Evolutionary conservation across 2,797 vertebrate genomes (phyloP).

Genomic region (Fringilla coelebs): DNA sequence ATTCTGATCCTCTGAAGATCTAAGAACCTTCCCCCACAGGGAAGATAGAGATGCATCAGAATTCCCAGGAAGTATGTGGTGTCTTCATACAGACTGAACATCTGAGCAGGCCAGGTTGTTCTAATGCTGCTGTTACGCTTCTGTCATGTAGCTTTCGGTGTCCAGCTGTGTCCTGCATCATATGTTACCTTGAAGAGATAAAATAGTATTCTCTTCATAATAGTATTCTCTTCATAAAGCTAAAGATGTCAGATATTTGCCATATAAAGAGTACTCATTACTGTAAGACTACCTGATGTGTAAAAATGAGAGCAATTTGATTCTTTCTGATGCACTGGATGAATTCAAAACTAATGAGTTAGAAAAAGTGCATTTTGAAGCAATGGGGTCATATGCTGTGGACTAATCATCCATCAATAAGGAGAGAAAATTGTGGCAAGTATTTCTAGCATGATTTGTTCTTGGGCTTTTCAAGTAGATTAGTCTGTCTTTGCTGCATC

Average conservation of each 20-base stretch:
- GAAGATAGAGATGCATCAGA: neutral
- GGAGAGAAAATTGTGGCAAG: neutral
- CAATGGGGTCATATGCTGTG: neutral
- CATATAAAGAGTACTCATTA: neutral
- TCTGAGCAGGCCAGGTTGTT: neutral
- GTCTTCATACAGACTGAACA: neutral
- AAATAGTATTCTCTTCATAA: neutral
- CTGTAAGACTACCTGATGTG: neutral
- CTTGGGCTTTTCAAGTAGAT: neutral
- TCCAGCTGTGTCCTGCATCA: neutral
- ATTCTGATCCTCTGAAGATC: neutral
- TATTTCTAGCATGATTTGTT: neutral
- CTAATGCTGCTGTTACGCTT: neutral
- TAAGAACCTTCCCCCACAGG: neutral
- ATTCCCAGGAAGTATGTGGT: neutral
- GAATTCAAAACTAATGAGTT: neutral
- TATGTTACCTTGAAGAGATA: neutral
- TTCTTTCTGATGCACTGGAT: neutral
- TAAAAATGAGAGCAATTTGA: neutral
- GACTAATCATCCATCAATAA: neutral
- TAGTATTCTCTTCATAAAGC: neutral
- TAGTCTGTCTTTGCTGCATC: neutral
- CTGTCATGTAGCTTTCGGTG: neutral
- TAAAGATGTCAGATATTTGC: neutral
- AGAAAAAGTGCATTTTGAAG: neutral